These are phyloP conservation scores for Tholera decimalis DNA, from an alignment of 2,888 invertebrate species.

Conservation along the genomic window DNA sequence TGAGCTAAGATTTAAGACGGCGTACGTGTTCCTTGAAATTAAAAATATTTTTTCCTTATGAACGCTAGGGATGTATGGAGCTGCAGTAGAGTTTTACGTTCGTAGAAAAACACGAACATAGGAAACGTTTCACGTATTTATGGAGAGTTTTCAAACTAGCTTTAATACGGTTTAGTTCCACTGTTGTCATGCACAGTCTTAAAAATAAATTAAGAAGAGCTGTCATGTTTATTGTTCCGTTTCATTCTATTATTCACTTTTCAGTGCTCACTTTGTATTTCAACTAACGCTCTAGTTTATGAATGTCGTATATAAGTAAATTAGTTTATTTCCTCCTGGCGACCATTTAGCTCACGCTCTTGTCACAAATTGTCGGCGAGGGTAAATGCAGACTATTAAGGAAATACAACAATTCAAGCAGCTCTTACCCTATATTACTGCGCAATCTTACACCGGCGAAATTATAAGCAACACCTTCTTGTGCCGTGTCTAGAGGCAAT, in stretches of 20 bases:
- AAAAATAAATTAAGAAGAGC: constrained; percentile 61
- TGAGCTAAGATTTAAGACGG: constrained; percentile 85
- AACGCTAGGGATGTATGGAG: constrained; percentile 54
- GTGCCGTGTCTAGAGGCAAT: constrained; percentile 87
- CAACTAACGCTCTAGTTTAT: constrained; percentile 80
- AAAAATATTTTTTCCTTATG: constrained; percentile 69
- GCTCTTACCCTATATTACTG: constrained; percentile 90
- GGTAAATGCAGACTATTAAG: constrained; percentile 91
- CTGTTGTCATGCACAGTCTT: constrained; percentile 49
- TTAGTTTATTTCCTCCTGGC: constrained; percentile 91
- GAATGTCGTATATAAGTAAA: constrained; percentile 88
- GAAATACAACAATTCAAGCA: constrained; percentile 91
- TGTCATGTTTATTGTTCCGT: constrained; percentile 58
- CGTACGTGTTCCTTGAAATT: constrained; percentile 82
- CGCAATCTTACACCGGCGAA: constrained; percentile 89
- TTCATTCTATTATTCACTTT: constrained; percentile 68
- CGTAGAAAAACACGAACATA: constrained; percentile 48
- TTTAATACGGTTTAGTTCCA: constrained; percentile 33
- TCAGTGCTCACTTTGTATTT: constrained; percentile 77
- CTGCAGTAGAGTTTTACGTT: constrained; percentile 45
- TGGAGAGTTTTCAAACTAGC: constrained; percentile 40
- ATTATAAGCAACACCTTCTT: constrained; percentile 90
- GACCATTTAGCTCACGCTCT: constrained; percentile 90
- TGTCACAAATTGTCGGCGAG: constrained; percentile 90
- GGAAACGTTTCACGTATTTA: constrained; percentile 40